Evolutionary conservation across 2,888 invertebrate genomes (phyloP), one percentile per base, ranked within the genome.

Genomic region (Netelia virgata): DNA sequence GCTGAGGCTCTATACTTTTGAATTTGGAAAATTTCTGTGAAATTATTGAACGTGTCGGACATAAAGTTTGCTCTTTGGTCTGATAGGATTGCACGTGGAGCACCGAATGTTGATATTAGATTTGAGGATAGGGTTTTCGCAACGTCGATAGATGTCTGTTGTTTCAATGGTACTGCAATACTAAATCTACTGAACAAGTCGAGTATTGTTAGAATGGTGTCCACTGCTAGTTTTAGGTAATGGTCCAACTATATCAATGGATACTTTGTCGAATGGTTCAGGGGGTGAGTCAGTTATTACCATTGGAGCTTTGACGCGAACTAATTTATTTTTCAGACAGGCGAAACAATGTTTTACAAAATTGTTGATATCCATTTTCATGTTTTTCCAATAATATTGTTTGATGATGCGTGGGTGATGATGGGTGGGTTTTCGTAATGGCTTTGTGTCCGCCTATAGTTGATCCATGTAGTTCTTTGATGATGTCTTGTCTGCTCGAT

Each of bases 161-260:
- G 53, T 11, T 14, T 66, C 10, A 76, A 16, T 16, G 76, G 75
- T 23, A 82, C 41, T 11, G 63, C 55, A 16, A 77, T 41, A 11
- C 11, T 47, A 36, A 59, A 83, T 41, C 78, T 74, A 11, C 57
- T 83, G 8, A 68, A 73, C 1, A 68, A 20, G 10, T 77, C 81
- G 8, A 73, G 76, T 6, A 82, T 57, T 20, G 81, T 72, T 5
- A 81, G 10, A 0, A 77, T 63, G 18, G 18, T 88, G 86, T n/a
- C 84, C 86, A 20, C 28, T 43, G 6, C 55, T 16, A 14, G 82
- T 83, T 23, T 36, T 14, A 0, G 70, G 76, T n/a, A 85, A 41
- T 0, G 86, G 86, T 8, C 87, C 87, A 1, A 87, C 83, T 9
- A 85, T 81, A 36, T 88, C 86, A 0, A 86, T 14, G 0, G 76